Evolutionary conservation across 2,113 vertebrate genomes (phyloP).

Genomic region (Oreochromis tanganicae): DNA sequence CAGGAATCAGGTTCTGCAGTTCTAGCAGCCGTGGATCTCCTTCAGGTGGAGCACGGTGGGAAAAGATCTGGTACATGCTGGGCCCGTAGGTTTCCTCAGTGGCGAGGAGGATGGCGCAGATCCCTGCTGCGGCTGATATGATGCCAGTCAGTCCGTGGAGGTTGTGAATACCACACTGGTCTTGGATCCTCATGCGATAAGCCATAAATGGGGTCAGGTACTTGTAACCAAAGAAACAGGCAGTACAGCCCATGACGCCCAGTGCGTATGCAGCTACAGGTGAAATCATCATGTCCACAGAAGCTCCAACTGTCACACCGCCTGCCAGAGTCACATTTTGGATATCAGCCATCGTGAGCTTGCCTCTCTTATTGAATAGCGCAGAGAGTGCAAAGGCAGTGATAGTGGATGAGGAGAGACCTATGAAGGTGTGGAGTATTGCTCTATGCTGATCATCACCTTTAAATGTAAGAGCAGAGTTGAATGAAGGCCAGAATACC

Average conservation of each 20-base stretch:
- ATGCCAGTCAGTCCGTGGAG: constrained; percentile 79
- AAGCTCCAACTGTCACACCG: constrained; percentile 72
- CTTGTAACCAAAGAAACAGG: constrained; percentile 75
- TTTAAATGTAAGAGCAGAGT: constrained; percentile 66
- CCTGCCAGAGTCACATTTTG: constrained; percentile 82
- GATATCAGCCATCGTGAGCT: constrained; percentile 74
- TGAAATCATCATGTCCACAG: constrained; percentile 76
- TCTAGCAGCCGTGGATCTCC: constrained; percentile 30
- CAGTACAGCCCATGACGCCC: constrained; percentile 71
- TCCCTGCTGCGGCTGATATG: constrained; percentile 68
- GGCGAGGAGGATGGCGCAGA: constrained; percentile 63
- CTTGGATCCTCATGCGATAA: constrained; percentile 60
- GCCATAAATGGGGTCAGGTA: constrained; percentile 74
- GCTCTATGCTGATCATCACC: constrained; percentile 74
- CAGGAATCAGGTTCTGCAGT: constrained; percentile 55
- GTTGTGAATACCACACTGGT: constrained; percentile 84
- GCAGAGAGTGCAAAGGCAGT: constrained; percentile 72
- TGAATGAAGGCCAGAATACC: constrained; percentile 84
- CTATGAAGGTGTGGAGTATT: constrained; percentile 76
- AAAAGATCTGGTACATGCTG: constrained; percentile 57
- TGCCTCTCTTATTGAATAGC: constrained; percentile 70
- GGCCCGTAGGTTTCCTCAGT: constrained; percentile 51
- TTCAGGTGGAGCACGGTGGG: constrained; percentile 17
- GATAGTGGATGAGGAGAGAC: constrained; percentile 68
- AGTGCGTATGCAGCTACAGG: constrained; percentile 67